A percentile compares a stretch with the other conserved stretches of the same genome.
Conservation (phyloP, 2,797 vertebrate genomes). For the Sciurus vulgaris region DNA sequence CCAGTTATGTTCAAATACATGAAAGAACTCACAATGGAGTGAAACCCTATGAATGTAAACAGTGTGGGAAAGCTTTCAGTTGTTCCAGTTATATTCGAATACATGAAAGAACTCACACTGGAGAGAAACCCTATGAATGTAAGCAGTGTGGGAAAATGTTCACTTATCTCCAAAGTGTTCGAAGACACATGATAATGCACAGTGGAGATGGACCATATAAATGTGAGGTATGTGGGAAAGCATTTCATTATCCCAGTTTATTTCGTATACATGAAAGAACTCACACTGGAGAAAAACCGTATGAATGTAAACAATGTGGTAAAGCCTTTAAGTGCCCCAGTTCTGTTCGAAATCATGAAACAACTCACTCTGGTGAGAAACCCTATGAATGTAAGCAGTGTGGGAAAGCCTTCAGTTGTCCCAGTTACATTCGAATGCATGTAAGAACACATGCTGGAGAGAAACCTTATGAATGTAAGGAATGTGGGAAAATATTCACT, state of each 20-base stretch:
- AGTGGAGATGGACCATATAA: constrained; percentile 31
- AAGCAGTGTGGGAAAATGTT: not conserved
- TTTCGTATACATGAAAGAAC: constrained; percentile 21
- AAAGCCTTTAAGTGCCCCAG: not conserved
- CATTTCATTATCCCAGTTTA: not conserved
- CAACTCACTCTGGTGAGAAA: not conserved
- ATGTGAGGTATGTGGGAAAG: constrained; percentile 25
- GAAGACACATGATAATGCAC: constrained; percentile 11
- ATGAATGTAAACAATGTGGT: not conserved
- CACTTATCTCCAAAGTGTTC: not conserved
- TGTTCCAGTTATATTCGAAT: not conserved
- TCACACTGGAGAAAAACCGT: not conserved
- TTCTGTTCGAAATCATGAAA: not conserved
- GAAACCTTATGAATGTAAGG: not conserved
- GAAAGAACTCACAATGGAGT: not conserved
- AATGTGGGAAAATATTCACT: not conserved
- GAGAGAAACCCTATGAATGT: not conserved
- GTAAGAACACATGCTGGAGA: not conserved
- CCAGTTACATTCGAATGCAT: not conserved
- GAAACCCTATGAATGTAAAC: not conserved
- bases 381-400: not conserved
- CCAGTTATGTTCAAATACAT: not conserved
- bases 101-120: constrained; percentile 6
- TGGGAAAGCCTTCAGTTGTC: not conserved
- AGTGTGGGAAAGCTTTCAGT: constrained; percentile 1